Evolutionary conservation across 1,140 invertebrate genomes (phyloP).

Genomic region (Cydia splendana): DNA sequence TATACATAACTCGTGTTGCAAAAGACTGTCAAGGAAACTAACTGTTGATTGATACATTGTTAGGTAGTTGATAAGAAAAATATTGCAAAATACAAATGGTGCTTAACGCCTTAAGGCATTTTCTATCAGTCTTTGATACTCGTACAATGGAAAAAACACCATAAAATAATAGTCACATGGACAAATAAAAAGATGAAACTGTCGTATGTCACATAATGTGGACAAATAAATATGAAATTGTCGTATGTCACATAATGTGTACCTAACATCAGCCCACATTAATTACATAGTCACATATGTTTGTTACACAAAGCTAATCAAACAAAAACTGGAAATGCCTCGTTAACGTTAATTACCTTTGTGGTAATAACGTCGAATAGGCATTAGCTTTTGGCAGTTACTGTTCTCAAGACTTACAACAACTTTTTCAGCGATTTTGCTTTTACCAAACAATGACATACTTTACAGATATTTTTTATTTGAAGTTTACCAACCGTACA

Average conservation of each 20-base stretch:
- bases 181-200: too few relatives aligned
- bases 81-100: background rate
- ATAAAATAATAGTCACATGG: too few relatives aligned
- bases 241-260: background rate
- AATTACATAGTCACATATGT: background rate
- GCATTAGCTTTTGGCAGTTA: too few relatives aligned
- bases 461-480: too few relatives aligned
- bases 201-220: background rate
- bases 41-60: background rate
- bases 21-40: background rate
- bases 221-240: too few relatives aligned
- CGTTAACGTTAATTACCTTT: conserved; percentile 1
- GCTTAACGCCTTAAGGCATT: background rate
- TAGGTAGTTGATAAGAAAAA: background rate
- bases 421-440: too few relatives aligned
- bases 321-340: background rate
- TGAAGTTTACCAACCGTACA: too few relatives aligned
- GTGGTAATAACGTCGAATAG: too few relatives aligned
- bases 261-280: background rate
- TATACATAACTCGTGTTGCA: background rate
- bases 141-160: too few relatives aligned
- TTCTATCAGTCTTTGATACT: background rate
- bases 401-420: too few relatives aligned
- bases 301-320: background rate
- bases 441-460: too few relatives aligned